Percentiles rank a stretch among this genome's conserved stretches.
These are phyloP conservation scores for Tridacna crocea DNA, from an alignment of 2,888 invertebrate species.

Conservation along the genomic window DNA sequence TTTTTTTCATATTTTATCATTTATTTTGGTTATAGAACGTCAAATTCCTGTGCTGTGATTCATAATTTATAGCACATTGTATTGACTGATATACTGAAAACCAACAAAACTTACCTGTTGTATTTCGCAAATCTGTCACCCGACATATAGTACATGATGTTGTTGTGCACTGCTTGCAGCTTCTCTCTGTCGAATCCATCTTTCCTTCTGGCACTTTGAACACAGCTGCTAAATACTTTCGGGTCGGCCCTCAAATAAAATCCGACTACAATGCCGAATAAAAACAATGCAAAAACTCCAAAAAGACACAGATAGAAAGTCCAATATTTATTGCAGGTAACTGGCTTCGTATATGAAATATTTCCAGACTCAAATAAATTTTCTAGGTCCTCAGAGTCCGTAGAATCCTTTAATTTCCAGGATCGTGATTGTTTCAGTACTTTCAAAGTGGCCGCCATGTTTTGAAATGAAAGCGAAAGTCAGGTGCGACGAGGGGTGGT, in stretches of 20 bases:
- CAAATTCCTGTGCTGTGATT: too few species aligned
- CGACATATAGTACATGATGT: constrained; percentile 71
- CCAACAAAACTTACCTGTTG: constrained; percentile 57
- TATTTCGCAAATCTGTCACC: constrained; percentile 62
- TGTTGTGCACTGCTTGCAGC: constrained; percentile 68
- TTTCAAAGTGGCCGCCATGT: constrained; percentile 66
- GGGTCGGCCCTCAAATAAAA: constrained; percentile 73
- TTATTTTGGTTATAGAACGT: too few species aligned
- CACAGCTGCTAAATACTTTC: constrained; percentile 41
- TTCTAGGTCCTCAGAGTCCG: constrained; percentile 61
- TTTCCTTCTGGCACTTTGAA: constrained; percentile 30
- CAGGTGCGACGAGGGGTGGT: constrained; percentile 22
- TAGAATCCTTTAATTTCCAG: constrained; percentile 65
- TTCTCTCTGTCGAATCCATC: constrained; percentile 60
- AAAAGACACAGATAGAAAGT: constrained; percentile 66
- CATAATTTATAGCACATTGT: too few species aligned
- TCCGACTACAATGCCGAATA: constrained; percentile 72
- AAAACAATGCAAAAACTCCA: constrained; percentile 69
- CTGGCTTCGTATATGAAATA: constrained; percentile 52
- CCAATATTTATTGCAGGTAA: constrained; percentile 65
- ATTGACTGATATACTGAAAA: background rate
- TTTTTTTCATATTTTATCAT: too few species aligned
- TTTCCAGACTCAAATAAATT: constrained; percentile 59
- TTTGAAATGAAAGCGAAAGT: constrained; percentile 50
- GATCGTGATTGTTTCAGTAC: constrained; percentile 60